phyloP scores from a whole-genome alignment of 2,797 vertebrate species.

The Diglossa cyanea region DNA sequence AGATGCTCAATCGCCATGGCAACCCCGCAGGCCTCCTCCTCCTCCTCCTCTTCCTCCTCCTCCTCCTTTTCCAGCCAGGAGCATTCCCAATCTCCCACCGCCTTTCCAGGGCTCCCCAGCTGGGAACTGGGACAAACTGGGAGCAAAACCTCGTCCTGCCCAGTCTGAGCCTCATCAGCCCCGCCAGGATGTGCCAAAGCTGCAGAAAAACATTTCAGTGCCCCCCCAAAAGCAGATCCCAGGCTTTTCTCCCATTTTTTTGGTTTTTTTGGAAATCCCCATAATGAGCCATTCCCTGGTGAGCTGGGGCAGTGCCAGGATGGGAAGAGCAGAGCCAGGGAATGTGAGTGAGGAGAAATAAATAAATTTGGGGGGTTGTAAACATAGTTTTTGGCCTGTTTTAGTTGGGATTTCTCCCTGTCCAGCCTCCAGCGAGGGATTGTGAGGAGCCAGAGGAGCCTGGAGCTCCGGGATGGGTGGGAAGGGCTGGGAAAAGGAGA shows the following conservation, averaged over 20 bases:
- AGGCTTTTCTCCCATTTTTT: not conserved
- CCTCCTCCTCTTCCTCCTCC: not conserved
- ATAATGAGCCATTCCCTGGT: not conserved
- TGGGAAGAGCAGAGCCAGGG: not conserved
- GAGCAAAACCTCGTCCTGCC: not conserved
- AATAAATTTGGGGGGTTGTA: not conserved
- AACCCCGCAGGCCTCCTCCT: constrained; percentile 38
- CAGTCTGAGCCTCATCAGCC: rapidly evolving
- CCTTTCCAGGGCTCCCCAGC: not conserved
- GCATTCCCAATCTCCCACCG: not conserved
- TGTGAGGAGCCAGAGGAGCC: not conserved
- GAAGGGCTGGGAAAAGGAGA: not conserved
- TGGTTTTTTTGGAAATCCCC: not conserved
- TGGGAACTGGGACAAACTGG: not conserved
- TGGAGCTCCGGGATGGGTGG: not conserved
- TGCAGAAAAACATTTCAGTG: rapidly evolving
- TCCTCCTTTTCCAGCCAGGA: not conserved
- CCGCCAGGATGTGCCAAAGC: rapidly evolving
- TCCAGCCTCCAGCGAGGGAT: not conserved
- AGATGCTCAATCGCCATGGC: constrained; percentile 54
- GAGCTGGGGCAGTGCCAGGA: not conserved
- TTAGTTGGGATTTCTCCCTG: not conserved
- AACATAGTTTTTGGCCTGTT: not conserved
- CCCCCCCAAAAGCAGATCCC: not conserved
- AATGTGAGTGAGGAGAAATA: not conserved